Base-by-base conservation (phyloP, 1,140 invertebrate species). In the Eubasilissa regina region DNA sequence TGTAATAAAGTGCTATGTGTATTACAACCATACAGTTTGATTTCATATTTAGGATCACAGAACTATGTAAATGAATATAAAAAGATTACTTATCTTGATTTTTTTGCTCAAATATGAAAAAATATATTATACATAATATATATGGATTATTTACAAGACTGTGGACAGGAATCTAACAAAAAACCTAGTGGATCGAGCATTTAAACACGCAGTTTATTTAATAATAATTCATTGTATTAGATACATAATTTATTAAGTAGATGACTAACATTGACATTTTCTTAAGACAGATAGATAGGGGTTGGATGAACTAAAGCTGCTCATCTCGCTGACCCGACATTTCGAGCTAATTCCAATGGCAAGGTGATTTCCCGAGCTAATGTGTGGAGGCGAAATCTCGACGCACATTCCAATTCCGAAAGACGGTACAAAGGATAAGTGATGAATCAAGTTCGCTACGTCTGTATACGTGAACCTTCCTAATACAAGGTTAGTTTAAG, bases 391-490 rank as follows among this genome's bases (percentile, higher is more conserved):
- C 44, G 35, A 66, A 35, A 66, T 43, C 15, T 15, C n/a, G 11
- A 45, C 35, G 19, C 12, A 43, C 35, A 66, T 58, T 58, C 60
- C 25, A 13, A n/a, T 62, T 44, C 60, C 60, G 13, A 15, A 25
- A 15, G 47, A 21, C 15, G n/a, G 35, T 25, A 21, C 47, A 35
- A 64, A 70, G 45, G 45, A 48, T 70, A 68, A 47, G 19, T 21
- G 64, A 13, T 15, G 64, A 47, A 68, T 47, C 43, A 68, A 68
- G 64, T 68, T 68, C 64, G 64, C 64, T 35, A 48, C 64, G 62
- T 48, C 66, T 70, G 66, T 70, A 45, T 17, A 43, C 44, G 15
- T 51, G 45, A 48, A 70, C 64, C 64, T 35, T 35, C 25, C 25
- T 35, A 35, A 35, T 35, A 35, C n/a, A 21, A 53, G 66, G 48